Evolutionary conservation across 2,113 vertebrate genomes (phyloP).

Genomic region (Theropithecus gelada): DNA sequence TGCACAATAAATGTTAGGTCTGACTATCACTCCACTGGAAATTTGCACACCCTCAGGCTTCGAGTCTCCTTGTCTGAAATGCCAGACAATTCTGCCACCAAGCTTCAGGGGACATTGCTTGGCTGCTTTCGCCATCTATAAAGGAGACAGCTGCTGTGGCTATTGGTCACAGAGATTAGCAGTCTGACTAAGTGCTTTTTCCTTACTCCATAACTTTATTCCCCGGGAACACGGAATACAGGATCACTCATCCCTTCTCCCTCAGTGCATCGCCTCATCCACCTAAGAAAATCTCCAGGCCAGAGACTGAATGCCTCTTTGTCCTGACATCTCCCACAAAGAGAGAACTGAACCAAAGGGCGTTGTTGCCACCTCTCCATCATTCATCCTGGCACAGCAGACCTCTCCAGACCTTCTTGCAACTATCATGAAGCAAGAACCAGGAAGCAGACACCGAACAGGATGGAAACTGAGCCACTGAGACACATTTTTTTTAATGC

Average conservation of each 20-base stretch:
- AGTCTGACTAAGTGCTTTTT: neutral
- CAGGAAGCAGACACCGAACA: neutral
- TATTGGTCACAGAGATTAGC: neutral
- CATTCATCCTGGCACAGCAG: neutral
- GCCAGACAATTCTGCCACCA: neutral
- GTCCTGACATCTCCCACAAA: neutral
- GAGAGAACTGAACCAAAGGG: neutral
- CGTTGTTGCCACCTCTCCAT: rapidly evolving
- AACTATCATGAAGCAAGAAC: neutral
- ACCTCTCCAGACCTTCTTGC: neutral
- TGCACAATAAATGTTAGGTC: neutral
- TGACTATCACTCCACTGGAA: neutral
- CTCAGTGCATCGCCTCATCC: neutral
- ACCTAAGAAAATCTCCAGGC: neutral
- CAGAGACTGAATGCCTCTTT: neutral
- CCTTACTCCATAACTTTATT: neutral
- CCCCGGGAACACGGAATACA: neutral
- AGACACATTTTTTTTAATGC: neutral
- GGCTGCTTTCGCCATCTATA: neutral
- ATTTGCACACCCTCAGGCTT: neutral
- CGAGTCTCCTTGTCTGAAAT: neutral
- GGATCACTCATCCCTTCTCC: too few species aligned
- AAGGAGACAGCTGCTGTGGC: neutral
- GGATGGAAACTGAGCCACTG: neutral
- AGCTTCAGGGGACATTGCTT: neutral